A percentile compares a stretch with the other conserved stretches of the same genome.
Evolutionary conservation across 2,113 vertebrate species (phyloP).

Genomic region (Protomyctophum bolini): DNA sequence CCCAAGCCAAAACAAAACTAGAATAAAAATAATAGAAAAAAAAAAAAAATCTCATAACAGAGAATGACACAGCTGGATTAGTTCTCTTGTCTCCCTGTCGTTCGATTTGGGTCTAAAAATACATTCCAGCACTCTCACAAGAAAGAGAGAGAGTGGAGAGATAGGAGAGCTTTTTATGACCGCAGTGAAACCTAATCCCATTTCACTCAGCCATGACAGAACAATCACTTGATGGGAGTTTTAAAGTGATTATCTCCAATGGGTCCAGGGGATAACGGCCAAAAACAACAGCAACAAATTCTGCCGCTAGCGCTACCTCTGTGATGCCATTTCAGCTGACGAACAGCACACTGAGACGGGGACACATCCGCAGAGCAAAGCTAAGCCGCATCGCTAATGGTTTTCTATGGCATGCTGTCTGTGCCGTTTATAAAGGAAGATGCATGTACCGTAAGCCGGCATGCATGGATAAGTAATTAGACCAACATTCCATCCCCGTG

Average conservation of each 20-base stretch:
- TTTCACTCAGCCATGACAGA: slow-evolving; percentile 65
- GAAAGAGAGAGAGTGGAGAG: slow-evolving; percentile 45
- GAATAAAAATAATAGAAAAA: no score
- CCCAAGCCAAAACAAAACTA: no score
- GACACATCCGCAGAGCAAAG: slow-evolving; percentile 31
- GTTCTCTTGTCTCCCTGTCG: slow-evolving; percentile 36
- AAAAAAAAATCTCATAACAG: no score
- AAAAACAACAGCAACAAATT: slow-evolving; percentile 18
- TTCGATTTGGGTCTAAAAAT: slow-evolving; percentile 42
- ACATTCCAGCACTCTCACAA: slow-evolving; percentile 57
- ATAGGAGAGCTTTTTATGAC: slow-evolving; percentile 37
- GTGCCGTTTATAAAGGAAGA: slow-evolving; percentile 48
- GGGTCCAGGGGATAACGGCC: slow-evolving; percentile 61
- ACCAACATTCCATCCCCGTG: slow-evolving; percentile 58
- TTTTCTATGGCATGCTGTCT: slow-evolving; percentile 21
- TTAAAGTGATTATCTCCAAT: slow-evolving; percentile 76
- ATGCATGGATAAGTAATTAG: slow-evolving; percentile 76
- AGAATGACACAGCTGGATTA: slow-evolving; percentile 20
- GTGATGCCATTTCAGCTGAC: slow-evolving; percentile 59
- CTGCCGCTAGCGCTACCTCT: slow-evolving; percentile 53
- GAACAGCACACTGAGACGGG: slow-evolving; percentile 23
- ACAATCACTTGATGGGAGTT: slow-evolving; percentile 77
- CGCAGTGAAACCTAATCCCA: slow-evolving; percentile 71
- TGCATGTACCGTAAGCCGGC: slow-evolving; percentile 54
- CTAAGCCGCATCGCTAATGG: slow-evolving; percentile 19